Evolutionary conservation across 1,140 invertebrate species (phyloP).

Genomic region (Rhopalosiphum padi): DNA sequence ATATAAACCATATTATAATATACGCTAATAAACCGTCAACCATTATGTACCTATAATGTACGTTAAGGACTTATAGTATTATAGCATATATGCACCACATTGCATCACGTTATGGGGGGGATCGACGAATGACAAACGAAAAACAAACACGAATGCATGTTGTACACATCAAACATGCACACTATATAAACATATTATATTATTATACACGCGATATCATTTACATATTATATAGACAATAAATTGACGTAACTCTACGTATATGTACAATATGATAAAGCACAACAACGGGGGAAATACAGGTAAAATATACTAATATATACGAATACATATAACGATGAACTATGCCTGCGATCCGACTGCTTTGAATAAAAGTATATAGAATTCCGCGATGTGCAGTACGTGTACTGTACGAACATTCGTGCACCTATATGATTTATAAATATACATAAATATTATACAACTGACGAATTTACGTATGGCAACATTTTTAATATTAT

Average conservation of each 20-base stretch:
- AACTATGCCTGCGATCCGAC: not conserved
- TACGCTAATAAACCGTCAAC: not conserved
- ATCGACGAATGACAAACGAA: constrained; percentile 31
- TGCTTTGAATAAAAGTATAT: not conserved
- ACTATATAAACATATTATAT: not conserved
- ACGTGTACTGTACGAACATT: not conserved
- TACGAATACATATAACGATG: not conserved
- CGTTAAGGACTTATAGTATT: not conserved
- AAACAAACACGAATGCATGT: constrained; percentile 9
- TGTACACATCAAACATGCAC: not conserved
- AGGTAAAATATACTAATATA: not conserved
- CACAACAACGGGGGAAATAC: not conserved
- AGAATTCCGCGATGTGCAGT: not conserved
- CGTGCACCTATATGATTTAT: not conserved
- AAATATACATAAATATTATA: not conserved
- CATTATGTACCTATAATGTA: not conserved
- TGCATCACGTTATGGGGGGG: not conserved
- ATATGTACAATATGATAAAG: not conserved
- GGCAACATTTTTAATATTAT: too few relatives aligned
- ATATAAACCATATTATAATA: not conserved
- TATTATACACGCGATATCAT: constrained; percentile 15
- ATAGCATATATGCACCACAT: not conserved
- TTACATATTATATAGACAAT: not conserved
- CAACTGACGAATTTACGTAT: too few relatives aligned
- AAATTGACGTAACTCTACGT: not conserved